Base-by-base conservation (phyloP, 37 sponge, comb jelly and placozoan genomes). In the Beroe forskalii region DNA sequence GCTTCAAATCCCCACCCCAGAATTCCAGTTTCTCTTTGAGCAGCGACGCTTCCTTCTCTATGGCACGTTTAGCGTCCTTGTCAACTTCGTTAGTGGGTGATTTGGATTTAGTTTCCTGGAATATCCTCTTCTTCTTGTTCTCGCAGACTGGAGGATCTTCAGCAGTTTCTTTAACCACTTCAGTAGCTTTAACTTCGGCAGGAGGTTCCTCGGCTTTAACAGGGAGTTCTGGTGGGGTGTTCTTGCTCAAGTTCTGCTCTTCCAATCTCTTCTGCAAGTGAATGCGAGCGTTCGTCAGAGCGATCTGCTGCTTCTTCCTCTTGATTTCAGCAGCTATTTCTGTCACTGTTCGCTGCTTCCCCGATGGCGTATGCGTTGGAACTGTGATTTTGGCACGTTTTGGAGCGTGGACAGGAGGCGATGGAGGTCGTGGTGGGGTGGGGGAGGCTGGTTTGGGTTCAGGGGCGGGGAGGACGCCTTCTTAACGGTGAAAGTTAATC, bases 11-110 rank as follows among this genome's bases (percentile, higher is more conserved):
- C n/a, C 86, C 86, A 20, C 86, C 86, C 55, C 44, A 44, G 27
- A 80, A 80, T 48, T 80, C 86, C 1, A 80, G 86, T 30, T 80
- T 80, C 86, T 80, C 86, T 4, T 44, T 44, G 38, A 80, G 40
- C 1, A 80, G n/a, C 12, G 44, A 12, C 22, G 86, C 86, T 38
- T 80, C 86, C 25, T 80, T 80, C 42, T 80, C 86, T 0, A 80
- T 32, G 0, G 86, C 44, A 42, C 55, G 20, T n/a, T 23, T 32
- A 38, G 86, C 37, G 72, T 69, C 72, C 38, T 69, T 69, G 72
- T 69, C 72, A 1, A 69, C 38, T 37, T 69, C 72, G 1, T 69
- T 69, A 0, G 17, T 8, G 19, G 72, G 72, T 4, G 39, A 32
- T 69, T 69, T 69, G 0, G 72, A 69, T 33, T 69, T 69, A 4